A percentile compares a stretch with the other conserved stretches of the same genome.
These are phyloP conservation scores for Papilio polytes DNA, from an alignment of 1,140 invertebrate genomes.

Conservation along the genomic window DNA sequence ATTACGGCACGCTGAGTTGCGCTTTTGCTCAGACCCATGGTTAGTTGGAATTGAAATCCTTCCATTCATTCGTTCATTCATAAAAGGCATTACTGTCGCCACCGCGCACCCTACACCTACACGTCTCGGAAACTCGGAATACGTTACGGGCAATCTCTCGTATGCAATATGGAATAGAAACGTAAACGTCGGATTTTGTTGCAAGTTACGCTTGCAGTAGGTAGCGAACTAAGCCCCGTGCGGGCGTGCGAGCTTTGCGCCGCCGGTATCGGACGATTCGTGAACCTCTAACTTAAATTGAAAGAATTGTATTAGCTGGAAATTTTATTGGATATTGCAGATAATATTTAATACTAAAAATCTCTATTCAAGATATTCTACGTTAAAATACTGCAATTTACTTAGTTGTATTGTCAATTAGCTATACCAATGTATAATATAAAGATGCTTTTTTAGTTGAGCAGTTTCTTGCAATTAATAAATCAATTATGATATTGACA, in stretches of 20 bases:
- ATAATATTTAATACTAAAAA: slow-evolving; percentile 22
- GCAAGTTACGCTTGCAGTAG: slow-evolving; percentile 65
- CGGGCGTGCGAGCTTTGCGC: slow-evolving; percentile 60
- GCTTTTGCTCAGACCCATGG: slow-evolving; percentile 66
- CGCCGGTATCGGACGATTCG: slow-evolving; percentile 58
- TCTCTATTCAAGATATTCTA: neutral
- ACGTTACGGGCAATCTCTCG: slow-evolving; percentile 65
- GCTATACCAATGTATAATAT: too few relatives aligned
- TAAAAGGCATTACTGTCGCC: slow-evolving; percentile 73
- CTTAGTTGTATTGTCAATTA: too few relatives aligned
- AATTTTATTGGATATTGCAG: slow-evolving; percentile 17
- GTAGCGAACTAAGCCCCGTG: slow-evolving; percentile 59
- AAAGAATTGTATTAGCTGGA: slow-evolving; percentile 40
- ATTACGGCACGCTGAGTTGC: slow-evolving; percentile 48
- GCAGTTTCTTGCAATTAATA: neutral
- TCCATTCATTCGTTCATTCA: slow-evolving; percentile 75
- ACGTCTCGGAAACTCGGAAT: slow-evolving; percentile 63
- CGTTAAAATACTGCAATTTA: neutral
- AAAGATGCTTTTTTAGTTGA: neutral
- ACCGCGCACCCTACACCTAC: slow-evolving; percentile 57
- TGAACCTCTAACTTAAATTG: slow-evolving; percentile 50
- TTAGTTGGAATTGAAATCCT: slow-evolving; percentile 72
- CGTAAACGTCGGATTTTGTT: slow-evolving; percentile 74
- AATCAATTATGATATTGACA: neutral
- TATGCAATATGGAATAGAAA: slow-evolving; percentile 65